These are phyloP conservation scores for Urocolius indicus DNA, from an alignment of 2,113 vertebrate genomes.

Conservation along the genomic window DNA sequence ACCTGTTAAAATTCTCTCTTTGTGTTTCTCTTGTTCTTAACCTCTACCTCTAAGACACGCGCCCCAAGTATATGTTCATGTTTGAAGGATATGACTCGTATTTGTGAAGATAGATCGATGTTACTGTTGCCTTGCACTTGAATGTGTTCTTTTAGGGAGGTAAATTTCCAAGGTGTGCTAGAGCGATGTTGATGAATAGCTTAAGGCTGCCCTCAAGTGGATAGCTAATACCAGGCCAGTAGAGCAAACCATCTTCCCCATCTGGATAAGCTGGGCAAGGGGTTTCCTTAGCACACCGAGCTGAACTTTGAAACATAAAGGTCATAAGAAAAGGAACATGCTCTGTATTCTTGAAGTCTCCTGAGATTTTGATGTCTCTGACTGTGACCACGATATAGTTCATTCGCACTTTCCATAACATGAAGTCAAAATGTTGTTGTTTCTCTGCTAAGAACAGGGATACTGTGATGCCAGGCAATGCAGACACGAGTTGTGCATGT, in stretches of 20 bases:
- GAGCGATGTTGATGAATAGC: neutral
- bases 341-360: neutral
- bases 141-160: neutral
- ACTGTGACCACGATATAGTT: neutral
- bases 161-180: neutral
- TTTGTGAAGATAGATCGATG: neutral
- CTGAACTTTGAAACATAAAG: neutral
- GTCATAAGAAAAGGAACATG: neutral
- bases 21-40: neutral
- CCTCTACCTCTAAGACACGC: neutral
- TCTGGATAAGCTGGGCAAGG: neutral
- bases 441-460: neutral
- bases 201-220: constrained; percentile 57
- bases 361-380: neutral
- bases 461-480: neutral
- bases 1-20: neutral
- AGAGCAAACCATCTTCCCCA: neutral
- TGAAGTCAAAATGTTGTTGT: neutral
- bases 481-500: accelerated
- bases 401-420: neutral
- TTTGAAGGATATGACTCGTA: neutral
- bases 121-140: neutral
- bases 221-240: neutral
- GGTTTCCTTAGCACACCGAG: neutral
- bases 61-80: neutral